A percentile compares a stretch with the other conserved stretches of the same genome.
Evolutionary conservation across 2,113 vertebrate species (phyloP).

Genomic region (Catagonus wagneri): DNA sequence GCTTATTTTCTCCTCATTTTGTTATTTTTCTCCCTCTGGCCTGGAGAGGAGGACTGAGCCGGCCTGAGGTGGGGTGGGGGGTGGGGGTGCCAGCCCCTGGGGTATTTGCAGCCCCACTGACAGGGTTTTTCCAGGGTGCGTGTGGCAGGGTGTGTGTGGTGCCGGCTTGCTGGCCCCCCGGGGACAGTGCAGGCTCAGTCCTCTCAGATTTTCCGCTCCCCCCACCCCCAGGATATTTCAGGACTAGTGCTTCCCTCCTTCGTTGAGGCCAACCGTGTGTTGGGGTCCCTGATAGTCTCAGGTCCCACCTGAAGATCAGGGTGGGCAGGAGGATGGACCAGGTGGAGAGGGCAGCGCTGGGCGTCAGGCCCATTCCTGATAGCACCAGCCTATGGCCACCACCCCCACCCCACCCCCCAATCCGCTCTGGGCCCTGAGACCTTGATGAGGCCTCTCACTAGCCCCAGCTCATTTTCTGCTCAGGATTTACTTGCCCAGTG

Average conservation of each 20-base stretch:
- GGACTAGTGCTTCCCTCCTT: background rate
- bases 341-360: background rate
- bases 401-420: accelerated
- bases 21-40: conserved; percentile 82
- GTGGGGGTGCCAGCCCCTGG: conserved; percentile 60
- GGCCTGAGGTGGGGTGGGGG: conserved; percentile 55
- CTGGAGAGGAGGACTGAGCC: conserved; percentile 73
- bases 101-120: conserved; percentile 84
- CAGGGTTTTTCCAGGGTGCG: conserved; percentile 82
- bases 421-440: background rate
- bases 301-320: conserved; percentile 11
- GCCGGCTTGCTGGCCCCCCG: conserved; percentile 54
- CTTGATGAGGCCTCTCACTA: conserved; percentile 16
- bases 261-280: background rate
- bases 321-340: background rate
- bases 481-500: background rate
- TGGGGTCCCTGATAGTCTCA: conserved; percentile 58
- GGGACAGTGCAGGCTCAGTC: conserved; percentile 27
- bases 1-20: conserved; percentile 85
- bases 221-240: conserved; percentile 68
- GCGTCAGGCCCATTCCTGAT: background rate
- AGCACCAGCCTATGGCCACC: background rate
- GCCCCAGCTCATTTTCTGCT: background rate
- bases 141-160: conserved; percentile 52
- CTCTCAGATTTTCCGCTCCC: conserved; percentile 71